Conservation (phyloP, 64 coral and sea anemone genomes). For the Platygyra sinensis region DNA sequence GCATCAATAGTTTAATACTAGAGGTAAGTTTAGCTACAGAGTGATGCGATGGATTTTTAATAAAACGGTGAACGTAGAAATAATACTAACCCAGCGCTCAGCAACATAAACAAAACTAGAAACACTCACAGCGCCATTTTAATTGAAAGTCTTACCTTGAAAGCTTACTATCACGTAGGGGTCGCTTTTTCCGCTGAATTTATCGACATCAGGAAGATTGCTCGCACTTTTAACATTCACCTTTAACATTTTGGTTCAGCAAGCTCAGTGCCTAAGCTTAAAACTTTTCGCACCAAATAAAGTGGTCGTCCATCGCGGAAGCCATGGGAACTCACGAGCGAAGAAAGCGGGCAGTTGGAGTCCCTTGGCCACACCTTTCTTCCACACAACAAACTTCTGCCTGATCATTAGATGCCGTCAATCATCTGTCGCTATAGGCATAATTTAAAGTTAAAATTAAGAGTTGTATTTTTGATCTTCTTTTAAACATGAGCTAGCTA, state of each 20-base stretch:
- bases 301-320: background rate
- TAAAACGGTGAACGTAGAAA: too few relatives aligned
- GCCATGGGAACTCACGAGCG: background rate
- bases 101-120: too few relatives aligned
- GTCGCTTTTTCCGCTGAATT: slow-evolving; percentile 79
- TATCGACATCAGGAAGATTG: slow-evolving; percentile 89
- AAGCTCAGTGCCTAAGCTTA: background rate
- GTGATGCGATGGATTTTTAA: too few relatives aligned
- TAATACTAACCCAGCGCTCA: too few relatives aligned
- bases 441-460: background rate
- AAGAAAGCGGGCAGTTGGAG: background rate
- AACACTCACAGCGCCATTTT: too few relatives aligned
- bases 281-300: background rate
- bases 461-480: too few relatives aligned
- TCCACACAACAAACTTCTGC: background rate
- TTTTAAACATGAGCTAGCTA: too few relatives aligned
- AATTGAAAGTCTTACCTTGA: slow-evolving; percentile 54
- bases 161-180: slow-evolving; percentile 85
- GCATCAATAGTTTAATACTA: too few relatives aligned
- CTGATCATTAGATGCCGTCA: background rate
- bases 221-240: slow-evolving; percentile 69
- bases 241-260: slow-evolving; percentile 66
- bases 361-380: background rate
- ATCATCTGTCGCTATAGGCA: background rate
- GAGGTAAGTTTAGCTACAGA: too few relatives aligned